Evolutionary conservation across 2,888 invertebrate genomes (phyloP).

Genomic region (Sarcophaga variegata): DNA sequence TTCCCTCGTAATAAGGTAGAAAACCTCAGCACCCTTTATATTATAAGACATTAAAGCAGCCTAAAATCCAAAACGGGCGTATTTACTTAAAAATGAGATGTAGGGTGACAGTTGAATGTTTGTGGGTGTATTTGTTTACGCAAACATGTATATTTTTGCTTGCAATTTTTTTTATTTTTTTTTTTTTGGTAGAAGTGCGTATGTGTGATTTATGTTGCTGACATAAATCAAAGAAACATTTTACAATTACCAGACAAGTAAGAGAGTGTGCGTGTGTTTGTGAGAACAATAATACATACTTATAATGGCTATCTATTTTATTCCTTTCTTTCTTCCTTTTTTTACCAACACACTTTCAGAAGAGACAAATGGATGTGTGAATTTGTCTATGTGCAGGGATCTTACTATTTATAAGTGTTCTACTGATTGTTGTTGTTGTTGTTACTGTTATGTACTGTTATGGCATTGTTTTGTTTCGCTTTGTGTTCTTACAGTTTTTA

Average conservation of each 20-base stretch:
- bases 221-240: slow-evolving; percentile 53
- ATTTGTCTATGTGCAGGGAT: neutral
- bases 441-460: slow-evolving; percentile 1
- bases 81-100: neutral
- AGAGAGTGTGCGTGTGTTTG: neutral
- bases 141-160: neutral
- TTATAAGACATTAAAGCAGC: too few relatives aligned
- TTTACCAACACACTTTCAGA: too few relatives aligned
- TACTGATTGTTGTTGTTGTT: slow-evolving; percentile 23
- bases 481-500: neutral
- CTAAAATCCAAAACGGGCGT: too few relatives aligned
- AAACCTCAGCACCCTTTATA: too few relatives aligned
- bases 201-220: slow-evolving; percentile 32
- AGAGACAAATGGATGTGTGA: neutral
- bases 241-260: slow-evolving; percentile 47
- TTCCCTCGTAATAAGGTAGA: too few relatives aligned
- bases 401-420: slow-evolving; percentile 3
- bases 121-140: neutral
- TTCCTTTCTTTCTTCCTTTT: too few relatives aligned
- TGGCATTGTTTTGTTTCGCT: slow-evolving; percentile 2
- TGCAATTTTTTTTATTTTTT: neutral
- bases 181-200: neutral
- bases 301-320: too few relatives aligned
- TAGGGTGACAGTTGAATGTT: neutral
- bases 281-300: too few relatives aligned